Evolutionary conservation across 2,113 vertebrate species (phyloP).

Genomic region (Alexandromys fortis): DNA sequence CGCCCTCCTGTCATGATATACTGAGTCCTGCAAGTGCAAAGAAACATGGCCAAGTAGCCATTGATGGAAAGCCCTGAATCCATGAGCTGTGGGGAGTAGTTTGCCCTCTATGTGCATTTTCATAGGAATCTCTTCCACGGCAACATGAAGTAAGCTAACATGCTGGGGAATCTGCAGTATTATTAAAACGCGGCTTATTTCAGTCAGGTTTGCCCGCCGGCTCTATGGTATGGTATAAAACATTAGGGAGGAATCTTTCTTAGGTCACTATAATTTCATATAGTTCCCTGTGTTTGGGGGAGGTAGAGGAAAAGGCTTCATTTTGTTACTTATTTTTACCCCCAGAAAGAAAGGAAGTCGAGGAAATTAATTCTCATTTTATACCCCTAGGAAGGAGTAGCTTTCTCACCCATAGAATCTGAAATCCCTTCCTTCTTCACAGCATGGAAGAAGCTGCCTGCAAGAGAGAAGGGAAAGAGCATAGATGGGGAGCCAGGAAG

Average conservation of each 20-base stretch:
- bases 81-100: neutral
- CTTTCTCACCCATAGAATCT: constrained; percentile 15
- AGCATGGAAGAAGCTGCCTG: neutral
- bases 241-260: neutral
- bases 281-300: neutral
- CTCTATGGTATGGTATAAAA: neutral
- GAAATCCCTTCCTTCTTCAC: neutral
- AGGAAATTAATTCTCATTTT: constrained; percentile 54
- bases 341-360: neutral
- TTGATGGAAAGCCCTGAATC: neutral
- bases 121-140: neutral
- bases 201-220: neutral
- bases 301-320: neutral
- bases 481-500: neutral
- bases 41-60: neutral
- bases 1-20: no score
- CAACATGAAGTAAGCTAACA: neutral
- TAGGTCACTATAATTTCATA: neutral
- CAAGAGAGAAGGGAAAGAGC: neutral
- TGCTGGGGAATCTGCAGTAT: neutral
- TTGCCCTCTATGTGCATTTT: neutral
- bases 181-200: neutral
- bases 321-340: neutral
- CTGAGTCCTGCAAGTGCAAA: neutral
- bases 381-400: neutral